phyloP scores from a whole-genome alignment of 2,113 vertebrate species.

The Gobio gobio region DNA sequence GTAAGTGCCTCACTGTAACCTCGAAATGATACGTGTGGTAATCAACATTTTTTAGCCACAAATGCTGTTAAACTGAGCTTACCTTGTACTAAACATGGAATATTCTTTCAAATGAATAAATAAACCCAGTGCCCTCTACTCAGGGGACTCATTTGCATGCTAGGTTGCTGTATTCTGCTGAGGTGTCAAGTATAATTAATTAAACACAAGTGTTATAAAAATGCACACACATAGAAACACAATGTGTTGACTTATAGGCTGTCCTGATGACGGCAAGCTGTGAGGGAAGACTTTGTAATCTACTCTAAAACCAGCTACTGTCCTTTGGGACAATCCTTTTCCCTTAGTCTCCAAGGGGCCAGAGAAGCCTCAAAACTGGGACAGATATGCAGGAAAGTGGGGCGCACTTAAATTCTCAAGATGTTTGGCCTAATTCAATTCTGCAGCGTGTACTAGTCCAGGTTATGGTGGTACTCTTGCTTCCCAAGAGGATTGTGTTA shows the following conservation, averaged over 20 bases:
- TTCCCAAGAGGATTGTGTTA: not conserved
- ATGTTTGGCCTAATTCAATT: constrained; percentile 46
- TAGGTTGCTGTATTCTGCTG: not conserved
- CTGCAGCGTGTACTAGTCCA: constrained; percentile 6
- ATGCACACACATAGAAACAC: constrained; percentile 11
- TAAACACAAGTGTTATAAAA: not conserved
- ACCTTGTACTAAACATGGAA: not conserved
- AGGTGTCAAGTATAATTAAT: not conserved
- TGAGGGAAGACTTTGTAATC: constrained; percentile 7
- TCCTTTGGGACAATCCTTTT: constrained; percentile 15
- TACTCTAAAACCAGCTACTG: constrained; percentile 40
- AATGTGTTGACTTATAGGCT: not conserved
- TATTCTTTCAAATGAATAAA: not conserved
- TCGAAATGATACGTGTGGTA: not conserved
- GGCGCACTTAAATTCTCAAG: constrained; percentile 34
- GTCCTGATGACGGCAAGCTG: not conserved
- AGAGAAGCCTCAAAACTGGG: constrained; percentile 41
- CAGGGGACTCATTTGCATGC: not conserved
- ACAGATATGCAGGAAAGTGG: constrained; percentile 49
- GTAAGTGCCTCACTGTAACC: no score
- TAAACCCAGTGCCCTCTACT: not conserved
- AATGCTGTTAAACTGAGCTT: not conserved
- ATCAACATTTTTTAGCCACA: no score
- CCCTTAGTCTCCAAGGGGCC: constrained; percentile 19
- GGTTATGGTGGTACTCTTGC: not conserved